Conservation (phyloP, 2,797 vertebrate genomes). For the Euphonia xanthogaster region DNA sequence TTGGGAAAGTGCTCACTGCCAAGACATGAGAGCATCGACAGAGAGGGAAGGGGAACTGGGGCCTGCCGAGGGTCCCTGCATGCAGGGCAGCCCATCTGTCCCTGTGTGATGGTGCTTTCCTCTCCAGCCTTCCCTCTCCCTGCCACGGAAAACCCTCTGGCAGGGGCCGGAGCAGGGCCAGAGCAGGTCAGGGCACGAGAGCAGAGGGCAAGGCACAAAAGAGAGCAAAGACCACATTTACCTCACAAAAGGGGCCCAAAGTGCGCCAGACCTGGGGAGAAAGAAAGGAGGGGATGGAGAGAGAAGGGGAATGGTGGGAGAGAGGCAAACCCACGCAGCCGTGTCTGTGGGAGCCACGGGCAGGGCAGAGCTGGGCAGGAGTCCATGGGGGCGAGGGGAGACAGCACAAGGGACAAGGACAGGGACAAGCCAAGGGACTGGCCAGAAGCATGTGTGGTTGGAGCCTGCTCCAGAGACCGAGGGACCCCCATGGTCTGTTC, state of each 20-base stretch:
- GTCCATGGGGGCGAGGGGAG: fast-evolving
- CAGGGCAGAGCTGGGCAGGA: not conserved
- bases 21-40: fast-evolving
- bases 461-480: not conserved
- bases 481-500: fast-evolving
- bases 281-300: conserved; percentile 47
- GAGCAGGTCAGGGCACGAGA: not conserved
- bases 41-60: not conserved
- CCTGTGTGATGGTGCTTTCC: not conserved
- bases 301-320: not conserved
- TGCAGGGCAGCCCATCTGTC: not conserved
- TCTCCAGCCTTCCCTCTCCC: not conserved
- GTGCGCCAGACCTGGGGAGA: conserved; percentile 89
- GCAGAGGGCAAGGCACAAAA: not conserved
- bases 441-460: fast-evolving
- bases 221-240: conserved; percentile 75
- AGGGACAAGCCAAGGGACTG: fast-evolving
- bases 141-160: not conserved
- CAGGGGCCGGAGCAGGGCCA: not conserved
- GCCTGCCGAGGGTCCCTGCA: not conserved
- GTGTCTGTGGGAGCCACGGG: fast-evolving
- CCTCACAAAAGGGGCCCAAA: conserved; percentile 90
- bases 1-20: not conserved
- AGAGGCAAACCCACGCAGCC: not conserved
- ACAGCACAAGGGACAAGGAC: not conserved